Evolutionary conservation across 2,888 invertebrate genomes (phyloP), one percentile per base, ranked within the genome.

Genomic region (Blastobasis lacticolella): DNA sequence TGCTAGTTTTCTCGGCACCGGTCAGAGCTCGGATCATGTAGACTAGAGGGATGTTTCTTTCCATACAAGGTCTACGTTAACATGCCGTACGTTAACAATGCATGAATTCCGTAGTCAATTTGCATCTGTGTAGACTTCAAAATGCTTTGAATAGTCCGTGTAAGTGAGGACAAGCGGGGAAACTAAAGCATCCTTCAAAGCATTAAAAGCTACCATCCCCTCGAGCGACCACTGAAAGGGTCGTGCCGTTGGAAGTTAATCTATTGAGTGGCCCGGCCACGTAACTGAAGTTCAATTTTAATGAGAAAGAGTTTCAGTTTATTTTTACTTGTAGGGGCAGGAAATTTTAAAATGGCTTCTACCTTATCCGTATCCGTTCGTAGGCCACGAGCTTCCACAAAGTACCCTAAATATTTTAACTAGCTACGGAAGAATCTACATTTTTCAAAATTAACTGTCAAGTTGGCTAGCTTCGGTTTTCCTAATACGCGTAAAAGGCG

Each of bases 341-440:
- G 61, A 37, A 51, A 64, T 6, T 62, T 56, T 0, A 57, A 5
- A 9, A 64, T 64, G 0, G 62, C 59, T 9, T 57, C 43, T 0
- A 64, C 59, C 42, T 68, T 66, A 6, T 54, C 61, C 5, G 66
- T 64, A 38, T 68, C 63, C 0, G 63, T 57, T 5, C 56, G 59
- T 1, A 68, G 45, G 4, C 68, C 66, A 0, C 57, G 38, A 4
- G 41, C 10, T 51, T 69, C 65, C 0, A 81, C 66, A 5, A 63
- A 38, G 41, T 62, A 64, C 1, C 62, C 64, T 0, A 61, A 42
- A 47, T 61, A 62, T 10, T 53, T 53, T 1, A 66, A 41, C 37
- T 56, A 4, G 6, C 38, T 48, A 2, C 61, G 38, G 23, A 59
- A 63, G 47, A 63, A 61, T 4, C 56, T 10, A 42, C 54, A 51